Evolutionary conservation across 1,140 invertebrate genomes (phyloP), one percentile per base, ranked within the genome.

Genomic region (Colletes gigas): DNA sequence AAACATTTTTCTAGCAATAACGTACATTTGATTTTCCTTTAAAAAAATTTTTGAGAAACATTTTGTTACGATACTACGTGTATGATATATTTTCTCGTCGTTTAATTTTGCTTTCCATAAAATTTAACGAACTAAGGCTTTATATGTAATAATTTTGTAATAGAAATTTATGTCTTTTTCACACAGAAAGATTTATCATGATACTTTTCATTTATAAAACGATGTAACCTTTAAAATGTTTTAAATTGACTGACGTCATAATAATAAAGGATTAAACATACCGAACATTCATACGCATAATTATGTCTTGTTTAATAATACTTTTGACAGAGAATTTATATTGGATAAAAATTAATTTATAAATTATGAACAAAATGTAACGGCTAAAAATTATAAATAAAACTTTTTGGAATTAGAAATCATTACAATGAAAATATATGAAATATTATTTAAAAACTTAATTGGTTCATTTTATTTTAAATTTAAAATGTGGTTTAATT

Each of bases 21-120:
- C 70, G 8, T 75, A 80, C 78, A 44, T 67, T 66, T 3, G 54
- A 7, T 21, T 21, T 41, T 21, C 7, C 44, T 19, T 68, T 75
- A 17, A 75, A 75, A n/a, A 80, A 75, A 30, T n/a, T 75, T 68
- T 44, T 80, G 10, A 68, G 30, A 30, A 80, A 67, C 71, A 80
- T 80, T 55, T 68, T 60, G 4, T 9, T 1, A 21, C 7, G 6
- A 30, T 30, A 47, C n/a, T 30, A 39, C 39, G 52, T 55, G 15
- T 10, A 21, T 17, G 9, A 9, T 54, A 8, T 69, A 5, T 60
- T 14, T 59, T 76, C 10, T 30, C 30, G 30, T 30, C 30, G 19
- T 7, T 52, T 41, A 44, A 68, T 41, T 44, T 14, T 30, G 6
- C n/a, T 9, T 55, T 47, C 3, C 7, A 44, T 41, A 5, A 15